Evolutionary conservation across 2,113 vertebrate species (phyloP), one percentile per base, ranked within the genome.

Genomic region (Peromyscus californicus): DNA sequence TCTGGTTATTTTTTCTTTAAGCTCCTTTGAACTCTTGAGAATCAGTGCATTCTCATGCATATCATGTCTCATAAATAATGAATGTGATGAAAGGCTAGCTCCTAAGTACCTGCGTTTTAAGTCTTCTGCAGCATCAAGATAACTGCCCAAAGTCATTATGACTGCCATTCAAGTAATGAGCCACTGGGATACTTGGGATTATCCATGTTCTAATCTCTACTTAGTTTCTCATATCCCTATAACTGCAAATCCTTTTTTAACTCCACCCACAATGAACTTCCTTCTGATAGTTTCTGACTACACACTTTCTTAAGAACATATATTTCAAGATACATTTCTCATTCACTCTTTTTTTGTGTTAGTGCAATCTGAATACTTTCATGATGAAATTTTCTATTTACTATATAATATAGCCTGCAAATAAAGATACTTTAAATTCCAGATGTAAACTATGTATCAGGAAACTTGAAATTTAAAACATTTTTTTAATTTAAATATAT

Each of bases 71-170:
- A 85, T 83, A 63, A 39, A 48, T 91, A 63, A 67, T 42, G 65
- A 92, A 19, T 54, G 54, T 86, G 95, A 92, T 95, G 51, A 96
- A 97, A 94, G 45, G 59, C 74, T 26, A 82, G 13, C 80, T 95
- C 88, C 76, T 90, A 89, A 94, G 86, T 67, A 17, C 24, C 12
- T 82, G 36, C 22, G 45, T 95, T 92, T 84, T 87, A 84, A 90
- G 7, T 92, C n/a, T 95, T 85, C 48, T 57, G 12, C 19, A 4
- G 33, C 67, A 78, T 89, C 59, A 82, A 5, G 48, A 67, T 72
- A 63, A 61, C 82, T 93, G 22, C 85, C 93, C 86, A 93, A 95
- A 70, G 92, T 95, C 94, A 82, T 88, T 94, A 69, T 82, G 51
- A 75, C 72, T 82, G 9, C 61, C 82, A 80, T 45, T 95, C 70